Evolutionary conservation across 2,797 vertebrate genomes (phyloP).

Genomic region (Naso thynnoides): DNA sequence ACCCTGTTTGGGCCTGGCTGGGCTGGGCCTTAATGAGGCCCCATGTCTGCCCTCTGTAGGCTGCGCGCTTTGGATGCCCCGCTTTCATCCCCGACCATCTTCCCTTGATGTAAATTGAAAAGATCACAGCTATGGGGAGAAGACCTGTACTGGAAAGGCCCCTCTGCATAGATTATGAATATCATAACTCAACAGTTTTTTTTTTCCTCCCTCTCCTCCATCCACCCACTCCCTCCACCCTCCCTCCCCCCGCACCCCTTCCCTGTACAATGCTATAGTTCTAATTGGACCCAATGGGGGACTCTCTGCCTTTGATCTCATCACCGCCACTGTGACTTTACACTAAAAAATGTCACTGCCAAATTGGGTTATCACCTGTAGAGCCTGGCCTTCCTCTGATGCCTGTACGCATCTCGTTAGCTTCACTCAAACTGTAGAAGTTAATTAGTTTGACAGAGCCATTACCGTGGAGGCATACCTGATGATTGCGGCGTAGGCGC

Average conservation of each 20-base stretch:
- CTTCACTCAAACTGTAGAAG: slow-evolving; percentile 93
- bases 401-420: slow-evolving; percentile 94
- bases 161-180: slow-evolving; percentile 95
- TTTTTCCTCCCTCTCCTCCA: slow-evolving; percentile 42
- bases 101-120: slow-evolving; percentile 95
- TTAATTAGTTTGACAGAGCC: slow-evolving; percentile 97
- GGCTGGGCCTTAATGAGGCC: slow-evolving; percentile 88
- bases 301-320: slow-evolving; percentile 97
- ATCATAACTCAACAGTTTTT: slow-evolving; percentile 91
- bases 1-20: slow-evolving; percentile 84
- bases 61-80: slow-evolving; percentile 86
- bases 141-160: slow-evolving; percentile 92
- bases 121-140: slow-evolving; percentile 96
- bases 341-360: slow-evolving; percentile 99
- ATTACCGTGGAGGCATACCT: slow-evolving; percentile 86
- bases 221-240: slow-evolving; percentile 60
- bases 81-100: slow-evolving; percentile 92
- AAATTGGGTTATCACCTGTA: slow-evolving; percentile 99
- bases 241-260: slow-evolving; percentile 57
- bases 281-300: slow-evolving; percentile 99
- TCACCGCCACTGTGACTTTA: slow-evolving; percentile 97
- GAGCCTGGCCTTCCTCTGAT: slow-evolving; percentile 95
- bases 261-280: slow-evolving; percentile 90
- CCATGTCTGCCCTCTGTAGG: slow-evolving; percentile 87
- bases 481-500: slow-evolving; percentile 77